Evolutionary conservation across 1,140 invertebrate species (phyloP).

Genomic region (Ceratosolen fusciceps): DNA sequence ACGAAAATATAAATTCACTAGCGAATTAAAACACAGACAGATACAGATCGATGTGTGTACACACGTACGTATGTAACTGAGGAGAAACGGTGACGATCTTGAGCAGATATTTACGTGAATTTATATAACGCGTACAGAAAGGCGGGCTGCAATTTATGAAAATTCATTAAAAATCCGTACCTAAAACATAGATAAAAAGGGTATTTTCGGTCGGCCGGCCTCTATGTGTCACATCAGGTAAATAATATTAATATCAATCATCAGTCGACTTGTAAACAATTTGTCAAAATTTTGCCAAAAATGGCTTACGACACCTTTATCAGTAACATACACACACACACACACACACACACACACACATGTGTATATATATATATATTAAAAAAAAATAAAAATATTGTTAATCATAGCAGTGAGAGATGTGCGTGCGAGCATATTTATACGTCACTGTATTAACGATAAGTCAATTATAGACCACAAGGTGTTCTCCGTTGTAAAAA

Average conservation of each 20-base stretch:
- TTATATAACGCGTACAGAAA: slow-evolving; percentile 47
- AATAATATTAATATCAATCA: not conserved
- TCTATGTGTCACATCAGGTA: slow-evolving; percentile 47
- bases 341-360: no score
- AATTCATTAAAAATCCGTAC: slow-evolving; percentile 67
- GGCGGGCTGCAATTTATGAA: slow-evolving; percentile 65
- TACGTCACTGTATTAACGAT: no score
- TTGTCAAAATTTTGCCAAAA: not conserved
- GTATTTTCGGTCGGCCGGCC: slow-evolving; percentile 65
- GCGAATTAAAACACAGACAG: not conserved
- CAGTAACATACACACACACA: no score
- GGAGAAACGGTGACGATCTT: slow-evolving; percentile 46
- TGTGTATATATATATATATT: no score
- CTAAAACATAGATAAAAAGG: slow-evolving; percentile 70
- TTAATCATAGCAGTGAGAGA: no score
- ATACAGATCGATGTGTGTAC: no score
- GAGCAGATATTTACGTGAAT: slow-evolving; percentile 7
- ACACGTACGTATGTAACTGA: not conserved
- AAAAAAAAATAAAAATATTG: no score
- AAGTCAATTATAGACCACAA: no score
- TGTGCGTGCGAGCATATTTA: no score
- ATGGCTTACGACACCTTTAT: not conserved
- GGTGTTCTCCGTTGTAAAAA: no score
- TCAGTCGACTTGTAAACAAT: not conserved
- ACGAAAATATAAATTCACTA: not conserved